Percentiles rank a stretch among this genome's conserved stretches.
These are phyloP conservation scores for Aplysina aerophoba DNA, from an alignment of 37 sponge, comb jelly and placozoan species.

Conservation along the genomic window DNA sequence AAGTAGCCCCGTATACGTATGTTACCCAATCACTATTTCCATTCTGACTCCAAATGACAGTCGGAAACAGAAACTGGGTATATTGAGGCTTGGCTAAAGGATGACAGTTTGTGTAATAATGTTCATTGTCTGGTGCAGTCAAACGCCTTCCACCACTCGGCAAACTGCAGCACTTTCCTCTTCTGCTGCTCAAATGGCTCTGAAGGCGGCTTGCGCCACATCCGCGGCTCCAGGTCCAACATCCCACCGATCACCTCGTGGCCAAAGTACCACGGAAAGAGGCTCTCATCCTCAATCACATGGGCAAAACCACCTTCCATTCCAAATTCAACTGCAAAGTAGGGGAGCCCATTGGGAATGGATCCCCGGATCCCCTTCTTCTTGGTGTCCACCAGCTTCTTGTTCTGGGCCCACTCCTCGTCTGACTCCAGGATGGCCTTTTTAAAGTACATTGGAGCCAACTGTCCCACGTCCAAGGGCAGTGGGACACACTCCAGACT, in stretches of 20 bases:
- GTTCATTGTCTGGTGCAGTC: conserved; percentile 74
- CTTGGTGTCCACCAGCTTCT: conserved; percentile 88
- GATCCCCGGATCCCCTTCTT: conserved; percentile 70
- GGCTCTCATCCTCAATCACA: conserved; percentile 81
- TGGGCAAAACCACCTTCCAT: conserved; percentile 90
- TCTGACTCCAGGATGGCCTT: conserved; percentile 95
- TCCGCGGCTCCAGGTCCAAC: conserved; percentile 80
- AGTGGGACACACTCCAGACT: conserved; percentile 92
- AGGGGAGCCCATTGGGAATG: conserved; percentile 85
- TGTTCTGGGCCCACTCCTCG: conserved; percentile 92
- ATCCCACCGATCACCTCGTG: conserved; percentile 88
- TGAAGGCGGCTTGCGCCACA: conserved; percentile 84
- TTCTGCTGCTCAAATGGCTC: conserved; percentile 71
- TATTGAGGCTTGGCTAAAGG: too few species aligned
- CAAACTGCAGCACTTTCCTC: conserved; percentile 59
- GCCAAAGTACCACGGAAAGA: conserved; percentile 92
- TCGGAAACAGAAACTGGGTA: too few species aligned
- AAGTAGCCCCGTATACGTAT: too few species aligned
- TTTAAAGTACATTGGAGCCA: conserved; percentile 94
- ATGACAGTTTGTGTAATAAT: too few species aligned
- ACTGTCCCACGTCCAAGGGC: conserved; percentile 69
- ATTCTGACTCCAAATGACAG: too few species aligned
- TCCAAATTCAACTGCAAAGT: conserved; percentile 93
- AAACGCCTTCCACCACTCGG: conserved; percentile 80
- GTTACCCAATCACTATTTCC: too few species aligned